Conservation (phyloP, 2,797 vertebrate species). For the Premnoplex brunnescens region DNA sequence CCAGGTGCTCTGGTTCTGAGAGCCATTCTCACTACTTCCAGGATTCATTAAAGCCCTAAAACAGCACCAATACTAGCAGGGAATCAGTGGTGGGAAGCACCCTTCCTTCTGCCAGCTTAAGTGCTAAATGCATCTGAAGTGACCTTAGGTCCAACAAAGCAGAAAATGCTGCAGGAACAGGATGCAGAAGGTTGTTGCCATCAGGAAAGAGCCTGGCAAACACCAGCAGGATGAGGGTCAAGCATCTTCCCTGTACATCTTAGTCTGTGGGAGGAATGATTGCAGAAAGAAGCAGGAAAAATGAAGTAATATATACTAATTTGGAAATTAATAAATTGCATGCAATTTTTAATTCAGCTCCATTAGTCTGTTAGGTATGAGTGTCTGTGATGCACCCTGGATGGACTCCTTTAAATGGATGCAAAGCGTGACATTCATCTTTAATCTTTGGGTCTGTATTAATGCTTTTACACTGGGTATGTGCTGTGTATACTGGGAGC, state of each 20-base stretch:
- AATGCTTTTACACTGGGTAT: not conserved
- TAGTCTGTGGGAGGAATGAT: not conserved
- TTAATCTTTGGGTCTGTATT: not conserved
- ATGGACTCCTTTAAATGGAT: not conserved
- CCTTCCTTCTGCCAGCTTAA: not conserved
- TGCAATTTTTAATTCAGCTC: not conserved
- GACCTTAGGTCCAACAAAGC: not conserved
- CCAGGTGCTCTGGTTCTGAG: not conserved
- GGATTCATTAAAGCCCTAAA: not conserved
- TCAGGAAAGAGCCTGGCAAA: fast-evolving
- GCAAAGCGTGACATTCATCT: not conserved
- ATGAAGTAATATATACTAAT: not conserved
- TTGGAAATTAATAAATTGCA: not conserved
- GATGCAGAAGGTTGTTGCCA: not conserved
- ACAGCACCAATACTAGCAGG: not conserved
- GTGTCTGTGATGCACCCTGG: not conserved
- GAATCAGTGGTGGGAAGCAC: not conserved
- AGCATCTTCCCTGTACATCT: fast-evolving
- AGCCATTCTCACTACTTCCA: not conserved
- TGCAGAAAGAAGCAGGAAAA: not conserved
- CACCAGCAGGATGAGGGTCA: not conserved
- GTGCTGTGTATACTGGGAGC: conserved; percentile 23
- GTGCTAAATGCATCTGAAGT: not conserved
- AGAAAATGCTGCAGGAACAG: not conserved
- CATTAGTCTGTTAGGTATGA: not conserved